Conservation (phyloP, 1,140 invertebrate species). For the Arion vulgaris region DNA sequence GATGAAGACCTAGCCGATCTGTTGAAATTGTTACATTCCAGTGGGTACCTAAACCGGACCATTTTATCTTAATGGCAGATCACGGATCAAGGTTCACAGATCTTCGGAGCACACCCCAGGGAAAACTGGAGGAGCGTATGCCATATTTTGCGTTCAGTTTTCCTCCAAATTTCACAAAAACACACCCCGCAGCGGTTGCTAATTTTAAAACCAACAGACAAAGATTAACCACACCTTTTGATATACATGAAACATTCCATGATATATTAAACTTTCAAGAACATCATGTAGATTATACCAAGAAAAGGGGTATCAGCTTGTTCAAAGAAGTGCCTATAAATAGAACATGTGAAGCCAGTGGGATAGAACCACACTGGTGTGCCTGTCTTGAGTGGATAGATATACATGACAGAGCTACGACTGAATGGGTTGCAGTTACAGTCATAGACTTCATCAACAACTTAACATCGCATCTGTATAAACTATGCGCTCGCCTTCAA, state of each 20-base stretch:
- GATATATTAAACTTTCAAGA: slow-evolving; percentile 76
- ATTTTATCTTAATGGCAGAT: slow-evolving; percentile 19
- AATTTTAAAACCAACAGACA: slow-evolving; percentile 81
- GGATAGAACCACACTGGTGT: slow-evolving; percentile 95
- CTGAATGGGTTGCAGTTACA: slow-evolving; percentile 9
- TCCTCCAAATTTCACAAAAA: slow-evolving; percentile 80
- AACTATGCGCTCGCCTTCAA: slow-evolving; percentile 34
- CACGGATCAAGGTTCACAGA: slow-evolving; percentile 80
- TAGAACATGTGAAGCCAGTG: slow-evolving; percentile 88
- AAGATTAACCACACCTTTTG: slow-evolving; percentile 72
- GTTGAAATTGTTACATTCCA: neutral
- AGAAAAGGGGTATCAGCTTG: slow-evolving; percentile 79
- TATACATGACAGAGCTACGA: slow-evolving; percentile 31
- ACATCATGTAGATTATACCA: slow-evolving; percentile 75
- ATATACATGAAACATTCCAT: slow-evolving; percentile 72
- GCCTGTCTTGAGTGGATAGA: slow-evolving; percentile 83
- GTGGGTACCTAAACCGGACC: slow-evolving; percentile 11
- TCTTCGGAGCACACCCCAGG: slow-evolving; percentile 84
- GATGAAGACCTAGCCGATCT: neutral
- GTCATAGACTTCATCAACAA: slow-evolving; percentile 44
- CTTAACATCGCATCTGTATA: slow-evolving; percentile 24
- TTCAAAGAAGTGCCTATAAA: slow-evolving; percentile 77
- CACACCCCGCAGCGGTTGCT: slow-evolving; percentile 78
- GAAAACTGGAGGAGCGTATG: slow-evolving; percentile 90
- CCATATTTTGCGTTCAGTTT: slow-evolving; percentile 88